phyloP scores from a whole-genome alignment of 1,140 invertebrate species.

The Diploscapter pachys region DNA sequence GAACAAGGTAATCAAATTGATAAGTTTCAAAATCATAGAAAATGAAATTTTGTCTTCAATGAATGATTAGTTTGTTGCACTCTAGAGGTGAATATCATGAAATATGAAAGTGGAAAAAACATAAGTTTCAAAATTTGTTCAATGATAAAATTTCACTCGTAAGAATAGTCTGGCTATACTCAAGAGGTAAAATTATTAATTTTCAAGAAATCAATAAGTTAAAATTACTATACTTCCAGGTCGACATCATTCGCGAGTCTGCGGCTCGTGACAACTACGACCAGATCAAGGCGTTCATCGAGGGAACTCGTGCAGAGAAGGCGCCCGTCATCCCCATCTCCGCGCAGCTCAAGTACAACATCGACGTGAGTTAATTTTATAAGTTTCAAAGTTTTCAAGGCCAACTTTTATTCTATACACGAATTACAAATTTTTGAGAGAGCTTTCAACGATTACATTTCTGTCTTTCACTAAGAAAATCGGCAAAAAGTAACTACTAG shows the following conservation, averaged over 20 bases:
- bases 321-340: constrained; percentile 98
- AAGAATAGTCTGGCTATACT: too few relatives aligned
- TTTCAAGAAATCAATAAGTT: constrained; percentile 2
- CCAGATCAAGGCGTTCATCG: constrained; percentile 95
- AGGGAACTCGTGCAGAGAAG: constrained; percentile 96
- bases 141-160: too few relatives aligned
- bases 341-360: constrained; percentile 98
- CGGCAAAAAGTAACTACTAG: too few relatives aligned
- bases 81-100: too few relatives aligned
- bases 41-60: too few relatives aligned
- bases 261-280: constrained; percentile 98
- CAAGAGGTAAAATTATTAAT: background rate
- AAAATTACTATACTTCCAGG: constrained; percentile 59
- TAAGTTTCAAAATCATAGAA: too few relatives aligned
- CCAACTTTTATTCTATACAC: background rate
- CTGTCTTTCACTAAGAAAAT: too few relatives aligned
- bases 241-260: constrained; percentile 95
- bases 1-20: constrained; percentile 71
- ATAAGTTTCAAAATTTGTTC: too few relatives aligned
- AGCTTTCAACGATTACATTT: too few relatives aligned
- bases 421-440: too few relatives aligned
- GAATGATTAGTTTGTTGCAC: too few relatives aligned
- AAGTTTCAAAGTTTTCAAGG: background rate
- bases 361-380: constrained; percentile 72
- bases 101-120: too few relatives aligned